Evolutionary conservation across 1,140 invertebrate genomes (phyloP).

Genomic region (Ooceraea biroi): DNA sequence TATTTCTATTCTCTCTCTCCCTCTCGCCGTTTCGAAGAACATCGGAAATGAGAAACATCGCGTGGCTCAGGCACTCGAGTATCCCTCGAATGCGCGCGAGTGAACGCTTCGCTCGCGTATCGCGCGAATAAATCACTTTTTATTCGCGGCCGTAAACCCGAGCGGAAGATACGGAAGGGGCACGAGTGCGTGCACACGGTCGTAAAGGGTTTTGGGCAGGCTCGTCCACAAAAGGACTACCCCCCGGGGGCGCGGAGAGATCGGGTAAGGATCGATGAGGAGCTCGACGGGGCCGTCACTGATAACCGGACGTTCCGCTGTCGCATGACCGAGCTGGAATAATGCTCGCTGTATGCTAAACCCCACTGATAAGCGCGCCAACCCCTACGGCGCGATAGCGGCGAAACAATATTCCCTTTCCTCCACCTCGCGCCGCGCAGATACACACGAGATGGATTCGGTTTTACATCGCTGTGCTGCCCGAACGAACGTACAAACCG

Average conservation of each 20-base stretch:
- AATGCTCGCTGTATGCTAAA: conserved; percentile 67
- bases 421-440: conserved; percentile 31
- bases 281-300: conserved; percentile 56
- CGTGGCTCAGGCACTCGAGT: conserved; percentile 10
- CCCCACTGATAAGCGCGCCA: conserved; percentile 65
- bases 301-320: conserved; percentile 68
- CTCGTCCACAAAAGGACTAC: conserved; percentile 39
- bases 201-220: conserved; percentile 38
- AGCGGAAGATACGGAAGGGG: background rate
- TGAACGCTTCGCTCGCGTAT: conserved; percentile 20
- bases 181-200: conserved; percentile 14
- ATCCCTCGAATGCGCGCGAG: too few species aligned
- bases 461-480: conserved; percentile 57
- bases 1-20: background rate
- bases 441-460: conserved; percentile 53
- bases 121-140: conserved; percentile 48
- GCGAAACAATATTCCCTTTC: conserved; percentile 68
- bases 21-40: background rate
- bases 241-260: background rate
- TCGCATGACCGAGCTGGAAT: conserved; percentile 69
- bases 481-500: conserved; percentile 22
- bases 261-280: conserved; percentile 41
- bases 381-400: conserved; percentile 57
- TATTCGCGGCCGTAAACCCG: conserved; percentile 41
- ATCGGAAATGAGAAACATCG: conserved; percentile 30